These are phyloP conservation scores for Catharus minimus DNA, from an alignment of 2,113 vertebrate species.

Conservation along the genomic window DNA sequence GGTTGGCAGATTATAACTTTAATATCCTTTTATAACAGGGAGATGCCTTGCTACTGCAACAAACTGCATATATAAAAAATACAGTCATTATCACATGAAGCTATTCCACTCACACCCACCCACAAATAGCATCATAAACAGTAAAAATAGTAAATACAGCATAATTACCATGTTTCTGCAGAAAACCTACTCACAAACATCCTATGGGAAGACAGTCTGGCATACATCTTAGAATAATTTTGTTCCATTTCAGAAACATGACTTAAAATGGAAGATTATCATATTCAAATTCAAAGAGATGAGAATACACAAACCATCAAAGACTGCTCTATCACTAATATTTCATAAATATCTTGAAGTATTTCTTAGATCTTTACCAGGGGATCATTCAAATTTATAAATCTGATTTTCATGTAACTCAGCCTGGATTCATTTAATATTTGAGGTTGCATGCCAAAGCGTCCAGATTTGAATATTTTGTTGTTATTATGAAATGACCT, in stretches of 20 bases:
- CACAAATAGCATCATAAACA: slow-evolving; percentile 6
- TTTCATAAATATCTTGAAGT: neutral
- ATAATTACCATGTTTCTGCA: slow-evolving; percentile 18
- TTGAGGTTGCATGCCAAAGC: neutral
- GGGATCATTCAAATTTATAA: neutral
- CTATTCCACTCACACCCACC: neutral
- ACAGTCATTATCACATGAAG: neutral
- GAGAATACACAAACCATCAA: neutral
- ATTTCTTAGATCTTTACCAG: neutral
- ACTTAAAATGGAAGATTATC: neutral
- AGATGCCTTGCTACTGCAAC: neutral
- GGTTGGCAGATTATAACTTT: neutral
- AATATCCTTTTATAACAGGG: neutral
- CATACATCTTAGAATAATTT: neutral
- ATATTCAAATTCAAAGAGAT: neutral
- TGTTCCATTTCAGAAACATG: slow-evolving; percentile 10
- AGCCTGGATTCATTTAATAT: neutral
- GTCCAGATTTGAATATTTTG: neutral
- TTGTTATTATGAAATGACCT: neutral
- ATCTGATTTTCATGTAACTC: neutral
- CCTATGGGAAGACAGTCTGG: slow-evolving; percentile 9
- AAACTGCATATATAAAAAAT: neutral
- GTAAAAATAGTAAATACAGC: slow-evolving; percentile 33
- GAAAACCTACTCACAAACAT: neutral
- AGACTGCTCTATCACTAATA: neutral